phyloP scores from a whole-genome alignment of 1,140 invertebrate genomes.

The Doryteuthis pealeii region DNA sequence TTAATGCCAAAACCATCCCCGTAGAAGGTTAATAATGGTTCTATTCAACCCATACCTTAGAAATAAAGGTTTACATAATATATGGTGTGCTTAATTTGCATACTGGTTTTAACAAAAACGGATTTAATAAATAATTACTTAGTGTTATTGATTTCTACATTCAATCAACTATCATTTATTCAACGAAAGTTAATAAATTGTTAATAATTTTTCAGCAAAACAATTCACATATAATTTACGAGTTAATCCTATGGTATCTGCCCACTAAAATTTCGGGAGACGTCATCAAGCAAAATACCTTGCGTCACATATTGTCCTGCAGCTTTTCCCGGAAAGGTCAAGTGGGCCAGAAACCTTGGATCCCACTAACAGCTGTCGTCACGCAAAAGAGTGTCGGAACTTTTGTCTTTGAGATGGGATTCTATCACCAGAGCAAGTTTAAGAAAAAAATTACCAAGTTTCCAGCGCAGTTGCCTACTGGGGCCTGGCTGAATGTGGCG shows the following conservation, averaged over 20 bases:
- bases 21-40: no score
- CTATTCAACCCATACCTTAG: no score
- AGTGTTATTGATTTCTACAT: no score
- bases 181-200: no score
- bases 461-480: slow-evolving; percentile 36
- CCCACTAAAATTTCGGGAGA: slow-evolving; percentile 27
- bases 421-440: slow-evolving; percentile 35
- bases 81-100: no score
- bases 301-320: slow-evolving; percentile 39
- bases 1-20: no score
- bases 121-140: no score
- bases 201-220: slow-evolving; percentile 46
- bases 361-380: slow-evolving; percentile 36
- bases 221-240: slow-evolving; percentile 45
- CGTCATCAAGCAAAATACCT: slow-evolving; percentile 38
- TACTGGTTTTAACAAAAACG: no score
- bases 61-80: no score
- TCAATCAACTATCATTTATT: no score
- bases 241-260: slow-evolving; percentile 39
- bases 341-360: slow-evolving; percentile 19
- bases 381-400: slow-evolving; percentile 36
- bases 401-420: slow-evolving; percentile 25
- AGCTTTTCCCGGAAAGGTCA: slow-evolving; percentile 28
- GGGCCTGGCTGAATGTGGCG: slow-evolving; percentile 46
- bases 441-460: slow-evolving; percentile 19